Percentiles rank a stretch among this genome's conserved stretches.
Evolutionary conservation across 1,140 invertebrate genomes (phyloP).

Genomic region (Aethina tumida): DNA sequence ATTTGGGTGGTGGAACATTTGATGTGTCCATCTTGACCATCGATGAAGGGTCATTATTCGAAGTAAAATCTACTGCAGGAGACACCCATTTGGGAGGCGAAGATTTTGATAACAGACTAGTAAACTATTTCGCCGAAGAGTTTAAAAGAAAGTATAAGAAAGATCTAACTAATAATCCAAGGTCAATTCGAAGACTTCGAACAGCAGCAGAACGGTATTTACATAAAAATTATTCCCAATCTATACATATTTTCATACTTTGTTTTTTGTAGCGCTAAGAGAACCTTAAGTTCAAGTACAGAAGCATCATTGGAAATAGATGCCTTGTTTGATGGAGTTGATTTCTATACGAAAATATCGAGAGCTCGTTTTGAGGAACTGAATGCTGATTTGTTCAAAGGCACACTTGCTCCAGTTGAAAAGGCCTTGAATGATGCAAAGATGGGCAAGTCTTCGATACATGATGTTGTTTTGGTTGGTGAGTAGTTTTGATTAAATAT

Average conservation of each 20-base stretch:
- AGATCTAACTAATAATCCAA: conserved; percentile 38
- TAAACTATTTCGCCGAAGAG: conserved; percentile 50
- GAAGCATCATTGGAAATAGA: conserved; percentile 69
- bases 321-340: conserved; percentile 59
- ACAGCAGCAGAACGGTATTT: conserved; percentile 59
- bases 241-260: conserved; percentile 1
- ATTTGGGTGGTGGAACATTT: conserved; percentile 55
- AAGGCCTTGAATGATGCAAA: conserved; percentile 65
- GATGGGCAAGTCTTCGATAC: conserved; percentile 56
- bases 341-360: conserved; percentile 51
- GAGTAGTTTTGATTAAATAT: background rate
- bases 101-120: conserved; percentile 56
- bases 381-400: conserved; percentile 49
- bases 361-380: conserved; percentile 55
- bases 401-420: conserved; percentile 50
- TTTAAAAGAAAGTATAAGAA: conserved; percentile 43
- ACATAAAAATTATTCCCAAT: conserved; percentile 2
- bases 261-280: conserved; percentile 50
- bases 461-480: conserved; percentile 69
- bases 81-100: conserved; percentile 47
- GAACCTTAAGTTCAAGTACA: conserved; percentile 63
- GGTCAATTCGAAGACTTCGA: conserved; percentile 54
- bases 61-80: conserved; percentile 59
- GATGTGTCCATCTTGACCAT: conserved; percentile 74
- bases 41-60: conserved; percentile 54